Evolutionary conservation across 2,797 vertebrate species (phyloP).

Genomic region (Anas bahamensis): DNA sequence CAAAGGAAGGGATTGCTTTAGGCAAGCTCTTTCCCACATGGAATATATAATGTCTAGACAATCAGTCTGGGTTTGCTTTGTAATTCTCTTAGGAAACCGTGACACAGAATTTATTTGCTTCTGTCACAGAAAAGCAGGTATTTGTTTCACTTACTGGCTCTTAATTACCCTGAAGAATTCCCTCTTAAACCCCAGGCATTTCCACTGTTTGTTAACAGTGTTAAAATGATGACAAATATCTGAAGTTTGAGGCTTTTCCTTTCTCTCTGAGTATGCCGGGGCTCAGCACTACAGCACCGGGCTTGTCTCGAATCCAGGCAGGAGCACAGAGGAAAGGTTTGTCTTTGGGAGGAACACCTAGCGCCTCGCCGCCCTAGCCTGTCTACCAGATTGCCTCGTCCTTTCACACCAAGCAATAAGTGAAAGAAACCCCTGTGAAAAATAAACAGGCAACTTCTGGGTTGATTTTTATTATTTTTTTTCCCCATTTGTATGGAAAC

Average conservation of each 20-base stretch:
- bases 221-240: conserved; percentile 50
- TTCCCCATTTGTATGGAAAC: not conserved
- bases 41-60: conserved; percentile 74
- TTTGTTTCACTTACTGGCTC: conserved; percentile 44
- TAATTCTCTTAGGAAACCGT: conserved; percentile 58
- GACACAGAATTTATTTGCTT: conserved; percentile 64
- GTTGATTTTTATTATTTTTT: not conserved
- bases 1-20: conserved; percentile 67
- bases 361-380: not conserved
- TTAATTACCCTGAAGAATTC: conserved; percentile 56
- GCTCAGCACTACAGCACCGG: not conserved
- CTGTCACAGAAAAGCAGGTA: conserved; percentile 45
- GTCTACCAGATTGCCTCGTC: not conserved
- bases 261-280: not conserved
- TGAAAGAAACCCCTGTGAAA: not conserved
- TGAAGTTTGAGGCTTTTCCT: conserved; percentile 17
- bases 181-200: conserved; percentile 21
- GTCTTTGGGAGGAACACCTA: not conserved
- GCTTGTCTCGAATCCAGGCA: not conserved
- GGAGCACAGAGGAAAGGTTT: not conserved
- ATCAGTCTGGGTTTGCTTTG: conserved; percentile 74
- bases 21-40: conserved; percentile 64
- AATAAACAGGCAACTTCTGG: not conserved
- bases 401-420: not conserved
- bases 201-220: conserved; percentile 45